A percentile compares a stretch with the other conserved stretches of the same genome.
phyloP scores from a whole-genome alignment of 2,113 vertebrate genomes.

The Malurus melanocephalus region DNA sequence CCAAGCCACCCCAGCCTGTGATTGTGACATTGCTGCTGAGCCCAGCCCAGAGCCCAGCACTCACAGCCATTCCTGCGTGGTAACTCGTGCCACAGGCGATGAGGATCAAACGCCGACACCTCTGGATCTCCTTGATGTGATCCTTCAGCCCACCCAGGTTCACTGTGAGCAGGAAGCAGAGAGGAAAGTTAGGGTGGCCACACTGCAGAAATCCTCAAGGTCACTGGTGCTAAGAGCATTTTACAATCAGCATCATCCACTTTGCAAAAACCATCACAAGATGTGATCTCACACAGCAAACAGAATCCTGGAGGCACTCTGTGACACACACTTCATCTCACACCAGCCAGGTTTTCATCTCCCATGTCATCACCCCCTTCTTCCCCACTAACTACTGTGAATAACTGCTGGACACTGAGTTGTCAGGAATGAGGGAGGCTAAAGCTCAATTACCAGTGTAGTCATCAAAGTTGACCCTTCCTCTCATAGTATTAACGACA shows the following conservation, averaged over 20 bases:
- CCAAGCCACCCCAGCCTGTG: not conserved
- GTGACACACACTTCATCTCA: not conserved
- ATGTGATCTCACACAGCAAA: rapidly evolving
- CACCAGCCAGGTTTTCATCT: not conserved
- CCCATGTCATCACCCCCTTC: not conserved
- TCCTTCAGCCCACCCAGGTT: constrained; percentile 94
- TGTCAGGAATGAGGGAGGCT: not conserved
- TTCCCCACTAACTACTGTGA: not conserved
- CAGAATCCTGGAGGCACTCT: not conserved
- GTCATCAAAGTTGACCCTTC: constrained; percentile 94
- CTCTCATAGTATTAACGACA: constrained; percentile 98
- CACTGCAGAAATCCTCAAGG: not conserved
- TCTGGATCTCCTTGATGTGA: constrained; percentile 97
- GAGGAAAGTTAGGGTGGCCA: not conserved
- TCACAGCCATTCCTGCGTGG: constrained; percentile 92
- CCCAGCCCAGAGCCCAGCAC: constrained; percentile 37
- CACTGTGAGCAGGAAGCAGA: constrained; percentile 70
- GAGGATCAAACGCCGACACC: constrained; percentile 92
- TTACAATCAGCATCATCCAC: not conserved
- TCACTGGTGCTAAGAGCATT: rapidly evolving
- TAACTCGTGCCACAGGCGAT: constrained; percentile 97
- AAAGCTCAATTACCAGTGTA: constrained; percentile 83
- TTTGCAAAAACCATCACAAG: rapidly evolving
- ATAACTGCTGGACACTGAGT: not conserved
- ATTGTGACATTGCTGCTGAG: not conserved